Conservation (phyloP, 2,797 vertebrate species). For the Macroramphosus scolopax region DNA sequence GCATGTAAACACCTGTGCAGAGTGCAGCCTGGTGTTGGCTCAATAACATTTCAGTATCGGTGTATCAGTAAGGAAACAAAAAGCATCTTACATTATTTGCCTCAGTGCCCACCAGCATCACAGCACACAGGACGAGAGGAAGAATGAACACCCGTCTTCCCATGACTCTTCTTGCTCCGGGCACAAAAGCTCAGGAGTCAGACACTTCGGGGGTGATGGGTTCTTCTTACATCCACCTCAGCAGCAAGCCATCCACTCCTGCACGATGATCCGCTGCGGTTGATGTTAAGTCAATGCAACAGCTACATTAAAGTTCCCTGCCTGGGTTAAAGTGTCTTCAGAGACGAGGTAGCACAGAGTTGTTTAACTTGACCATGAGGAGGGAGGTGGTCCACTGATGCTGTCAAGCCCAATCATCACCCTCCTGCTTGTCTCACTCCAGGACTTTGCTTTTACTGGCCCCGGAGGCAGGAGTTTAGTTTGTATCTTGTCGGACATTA, state of each 20-base stretch:
- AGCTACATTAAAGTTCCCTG: slow-evolving; percentile 4
- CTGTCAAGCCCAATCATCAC: slow-evolving; percentile 8
- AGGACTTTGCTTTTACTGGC: slow-evolving; percentile 23
- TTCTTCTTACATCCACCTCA: no score
- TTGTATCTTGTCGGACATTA: slow-evolving; percentile 6
- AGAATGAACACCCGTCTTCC: slow-evolving; percentile 2
- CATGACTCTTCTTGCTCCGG: slow-evolving; percentile 32
- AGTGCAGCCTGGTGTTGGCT: neutral
- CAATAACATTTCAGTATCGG: neutral
- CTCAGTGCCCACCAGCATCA: slow-evolving; percentile 34
- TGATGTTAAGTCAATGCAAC: slow-evolving; percentile 3
- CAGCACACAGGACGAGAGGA: slow-evolving; percentile 42
- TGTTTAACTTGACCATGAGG: slow-evolving; percentile 40
- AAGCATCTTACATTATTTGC: slow-evolving; percentile 57
- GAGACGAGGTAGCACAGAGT: slow-evolving; percentile 7
- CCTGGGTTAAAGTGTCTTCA: slow-evolving; percentile 9
- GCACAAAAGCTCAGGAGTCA: slow-evolving; percentile 7
- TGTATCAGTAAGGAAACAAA: neutral
- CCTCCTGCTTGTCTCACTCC: slow-evolving; percentile 25
- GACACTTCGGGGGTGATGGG: no score
- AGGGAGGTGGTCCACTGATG: slow-evolving; percentile 34
- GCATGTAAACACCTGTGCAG: neutral
- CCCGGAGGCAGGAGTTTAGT: slow-evolving; percentile 21
- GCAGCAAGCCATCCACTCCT: slow-evolving; percentile 2
- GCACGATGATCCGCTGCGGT: neutral